Conservation (phyloP, 2,113 vertebrate species). For the Microtus ochrogaster region DNA sequence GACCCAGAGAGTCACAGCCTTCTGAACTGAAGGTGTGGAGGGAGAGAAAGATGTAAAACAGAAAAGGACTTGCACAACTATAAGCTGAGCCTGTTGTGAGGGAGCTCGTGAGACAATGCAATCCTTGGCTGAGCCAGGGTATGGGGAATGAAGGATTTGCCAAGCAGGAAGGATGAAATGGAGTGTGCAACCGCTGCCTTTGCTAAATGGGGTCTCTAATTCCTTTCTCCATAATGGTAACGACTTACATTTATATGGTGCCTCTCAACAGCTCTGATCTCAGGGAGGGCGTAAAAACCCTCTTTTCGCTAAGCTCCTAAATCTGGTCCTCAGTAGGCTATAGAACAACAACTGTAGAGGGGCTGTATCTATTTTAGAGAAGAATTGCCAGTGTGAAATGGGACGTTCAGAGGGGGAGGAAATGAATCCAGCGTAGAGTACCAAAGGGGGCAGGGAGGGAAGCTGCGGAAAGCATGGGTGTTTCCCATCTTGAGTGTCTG, state of each 20-base stretch:
- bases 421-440: neutral
- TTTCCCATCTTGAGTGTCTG: neutral
- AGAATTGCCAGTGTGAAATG: conserved; percentile 1
- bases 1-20: conserved; percentile 23
- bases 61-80: neutral
- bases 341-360: conserved; percentile 5
- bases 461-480: neutral
- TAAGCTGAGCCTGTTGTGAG: neutral
- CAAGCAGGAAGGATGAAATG: conserved; percentile 53
- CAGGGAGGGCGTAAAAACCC: neutral
- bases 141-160: conserved; percentile 29
- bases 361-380: neutral
- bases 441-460: neutral
- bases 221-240: conserved; percentile 53
- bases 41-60: neutral
- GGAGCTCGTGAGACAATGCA: conserved; percentile 1
- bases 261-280: conserved; percentile 52
- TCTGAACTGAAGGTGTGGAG: conserved; percentile 2
- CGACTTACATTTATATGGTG: neutral
- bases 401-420: neutral
- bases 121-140: conserved; percentile 12
- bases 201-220: conserved; percentile 62
- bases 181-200: conserved; percentile 3
- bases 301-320: conserved; percentile 17
- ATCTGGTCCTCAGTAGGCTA: conserved; percentile 8